phyloP scores from a whole-genome alignment of 2,888 invertebrate species.

The Achlya flavicornis region DNA sequence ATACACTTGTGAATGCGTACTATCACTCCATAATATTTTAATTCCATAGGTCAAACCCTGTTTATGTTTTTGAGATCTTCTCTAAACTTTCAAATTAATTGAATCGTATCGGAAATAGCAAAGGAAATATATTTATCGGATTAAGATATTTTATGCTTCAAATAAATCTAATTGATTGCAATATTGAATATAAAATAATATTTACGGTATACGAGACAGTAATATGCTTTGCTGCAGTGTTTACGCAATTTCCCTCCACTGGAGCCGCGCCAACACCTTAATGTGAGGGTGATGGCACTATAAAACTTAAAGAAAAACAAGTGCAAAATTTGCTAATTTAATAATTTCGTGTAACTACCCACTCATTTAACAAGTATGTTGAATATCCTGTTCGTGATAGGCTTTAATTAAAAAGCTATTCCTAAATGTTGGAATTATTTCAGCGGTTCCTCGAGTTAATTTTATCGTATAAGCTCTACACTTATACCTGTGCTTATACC shows the following conservation, averaged over 20 bases:
- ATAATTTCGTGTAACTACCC: background rate
- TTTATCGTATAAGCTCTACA: too few species aligned
- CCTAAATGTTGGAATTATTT: background rate
- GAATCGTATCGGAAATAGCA: too few species aligned
- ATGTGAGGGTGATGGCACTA: slow-evolving; percentile 11
- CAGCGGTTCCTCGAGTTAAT: background rate
- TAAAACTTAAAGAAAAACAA: slow-evolving; percentile 2
- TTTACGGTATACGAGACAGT: slow-evolving; percentile 2
- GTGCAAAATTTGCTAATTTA: background rate
- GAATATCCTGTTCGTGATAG: background rate
- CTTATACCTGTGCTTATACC: too few species aligned
- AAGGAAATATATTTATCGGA: too few species aligned
- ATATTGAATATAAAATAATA: slow-evolving; percentile 6
- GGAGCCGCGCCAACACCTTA: slow-evolving; percentile 11
- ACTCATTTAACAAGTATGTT: background rate
- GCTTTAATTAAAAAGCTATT: background rate
- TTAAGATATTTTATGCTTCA: too few species aligned
- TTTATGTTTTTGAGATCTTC: too few species aligned
- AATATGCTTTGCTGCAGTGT: slow-evolving; percentile 5
- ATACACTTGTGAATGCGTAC: too few species aligned
- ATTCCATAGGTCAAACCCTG: too few species aligned
- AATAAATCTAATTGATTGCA: background rate
- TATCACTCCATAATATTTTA: too few species aligned
- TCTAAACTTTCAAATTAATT: too few species aligned
- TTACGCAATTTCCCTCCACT: background rate